Base-by-base conservation (phyloP, 2,113 vertebrate species). In the Malaclemys terrapin region DNA sequence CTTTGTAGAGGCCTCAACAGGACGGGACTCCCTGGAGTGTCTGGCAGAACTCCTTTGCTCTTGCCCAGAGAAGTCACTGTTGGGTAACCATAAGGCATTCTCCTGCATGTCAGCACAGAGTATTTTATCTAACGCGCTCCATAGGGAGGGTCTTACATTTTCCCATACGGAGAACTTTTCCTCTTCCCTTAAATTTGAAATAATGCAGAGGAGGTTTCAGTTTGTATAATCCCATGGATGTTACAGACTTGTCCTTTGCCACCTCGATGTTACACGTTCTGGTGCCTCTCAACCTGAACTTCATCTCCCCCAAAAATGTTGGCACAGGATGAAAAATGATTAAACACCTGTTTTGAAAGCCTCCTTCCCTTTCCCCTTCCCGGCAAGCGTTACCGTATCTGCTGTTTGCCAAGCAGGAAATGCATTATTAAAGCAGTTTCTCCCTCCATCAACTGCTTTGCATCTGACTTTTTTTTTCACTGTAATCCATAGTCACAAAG, bases 341-440 rank as follows among this genome's bases (percentile, higher is more conserved):
- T 96, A 54, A 95, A 96, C 95, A 89, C 94, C 84, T 82, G 95
- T 92, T 88, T 88, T 24, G 65, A 50, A 42, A 85, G 83, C 47
- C 93, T 96, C 69, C 25, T 94, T 95, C 90, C 27, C 57, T 90
- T 90, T 91, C 89, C 76, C 85, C 38, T 93, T 92, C 87, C 80
- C 92, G 22, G 1, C 47, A 65, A 95, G 94, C 83, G 95, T 96
- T 93, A 96, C 59, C 69, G 92, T 96, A 97, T 95, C 96, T 95
- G 93, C 97, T 96, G 96, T 95, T 89, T 94, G 93, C 94, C 87
- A 96, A 97, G 95, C 90, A 96, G 97, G 96, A 96, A 97, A 98
- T 97, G 85, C 93, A 94, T 97, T 96, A 97, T 97, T 96, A 95
- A 97, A 97, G 93, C 94, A 94, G 94, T 94, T 95, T 93, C 94